phyloP scores from a whole-genome alignment of 2,113 vertebrate species.

The Panthera tigris region DNA sequence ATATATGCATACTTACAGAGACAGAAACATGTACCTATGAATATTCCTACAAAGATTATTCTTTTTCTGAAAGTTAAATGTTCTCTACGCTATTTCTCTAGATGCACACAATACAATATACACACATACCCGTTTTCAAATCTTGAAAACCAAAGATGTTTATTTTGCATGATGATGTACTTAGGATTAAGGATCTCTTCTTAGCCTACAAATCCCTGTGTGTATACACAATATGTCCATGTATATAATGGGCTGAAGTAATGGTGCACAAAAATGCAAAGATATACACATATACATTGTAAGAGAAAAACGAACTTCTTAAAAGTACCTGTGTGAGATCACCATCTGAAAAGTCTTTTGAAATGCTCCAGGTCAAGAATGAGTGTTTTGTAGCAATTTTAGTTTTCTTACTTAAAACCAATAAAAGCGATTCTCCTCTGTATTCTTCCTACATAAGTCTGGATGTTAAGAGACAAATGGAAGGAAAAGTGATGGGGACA shows the following conservation, averaged over 20 bases:
- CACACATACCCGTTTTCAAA: not conserved
- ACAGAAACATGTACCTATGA: not conserved
- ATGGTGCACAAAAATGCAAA: not conserved
- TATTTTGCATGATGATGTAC: not conserved
- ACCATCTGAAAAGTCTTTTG: not conserved
- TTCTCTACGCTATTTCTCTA: not conserved
- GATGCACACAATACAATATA: not conserved
- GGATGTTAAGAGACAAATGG: not conserved
- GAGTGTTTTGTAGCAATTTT: not conserved
- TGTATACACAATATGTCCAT: not conserved
- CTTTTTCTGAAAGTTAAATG: not conserved
- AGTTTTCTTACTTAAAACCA: constrained; percentile 26
- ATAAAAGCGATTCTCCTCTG: not conserved
- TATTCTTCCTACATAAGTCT: not conserved
- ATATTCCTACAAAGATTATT: not conserved
- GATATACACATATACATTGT: not conserved
- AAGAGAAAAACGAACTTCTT: not conserved
- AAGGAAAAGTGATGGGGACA: not conserved
- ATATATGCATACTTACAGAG: not conserved
- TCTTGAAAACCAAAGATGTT: not conserved
- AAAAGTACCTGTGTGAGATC: not conserved
- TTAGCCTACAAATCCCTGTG: not conserved
- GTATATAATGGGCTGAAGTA: not conserved
- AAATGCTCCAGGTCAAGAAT: not conserved
- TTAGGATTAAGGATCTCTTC: not conserved